Percentiles rank a stretch among this genome's conserved stretches.
phyloP scores from a whole-genome alignment of 2,113 vertebrate genomes.

The Pituophis catenifer region DNA sequence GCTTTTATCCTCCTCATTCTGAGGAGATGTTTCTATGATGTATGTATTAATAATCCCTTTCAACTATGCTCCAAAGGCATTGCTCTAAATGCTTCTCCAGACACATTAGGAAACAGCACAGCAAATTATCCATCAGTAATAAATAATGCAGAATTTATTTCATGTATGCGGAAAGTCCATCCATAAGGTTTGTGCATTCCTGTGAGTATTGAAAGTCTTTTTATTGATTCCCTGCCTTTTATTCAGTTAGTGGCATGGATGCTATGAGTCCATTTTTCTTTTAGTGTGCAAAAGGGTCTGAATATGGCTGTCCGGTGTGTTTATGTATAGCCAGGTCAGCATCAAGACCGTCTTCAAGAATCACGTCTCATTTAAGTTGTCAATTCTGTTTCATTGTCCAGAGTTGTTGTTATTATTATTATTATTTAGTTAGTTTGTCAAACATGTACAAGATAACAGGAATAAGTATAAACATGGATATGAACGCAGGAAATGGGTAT shows the following conservation, averaged over 20 bases:
- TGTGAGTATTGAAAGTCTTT: background rate
- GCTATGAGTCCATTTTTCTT: slow-evolving; percentile 5
- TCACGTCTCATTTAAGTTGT: slow-evolving; percentile 20
- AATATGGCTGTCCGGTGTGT: background rate
- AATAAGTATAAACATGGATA: too few relatives aligned
- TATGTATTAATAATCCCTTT: slow-evolving; percentile 21
- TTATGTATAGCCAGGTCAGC: background rate
- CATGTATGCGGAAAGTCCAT: slow-evolving; percentile 22
- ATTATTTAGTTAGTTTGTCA: too few relatives aligned
- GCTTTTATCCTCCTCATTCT: background rate
- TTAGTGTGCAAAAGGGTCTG: background rate
- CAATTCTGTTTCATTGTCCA: slow-evolving; percentile 32
- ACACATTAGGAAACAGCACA: slow-evolving; percentile 22
- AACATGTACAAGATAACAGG: too few relatives aligned
- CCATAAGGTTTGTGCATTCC: slow-evolving; percentile 21
- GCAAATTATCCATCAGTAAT: slow-evolving; percentile 51
- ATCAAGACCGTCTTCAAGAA: background rate
- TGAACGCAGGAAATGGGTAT: too few relatives aligned
- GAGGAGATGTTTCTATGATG: slow-evolving; percentile 4
- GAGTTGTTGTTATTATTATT: background rate
- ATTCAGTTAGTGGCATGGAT: slow-evolving; percentile 7
- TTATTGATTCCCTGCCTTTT: background rate
- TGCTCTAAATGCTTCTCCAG: slow-evolving; percentile 18
- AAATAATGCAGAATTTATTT: slow-evolving; percentile 57
- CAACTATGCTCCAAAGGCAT: background rate